Evolutionary conservation across 2,797 vertebrate species (phyloP).

Genomic region (Astyanax mexicanus): DNA sequence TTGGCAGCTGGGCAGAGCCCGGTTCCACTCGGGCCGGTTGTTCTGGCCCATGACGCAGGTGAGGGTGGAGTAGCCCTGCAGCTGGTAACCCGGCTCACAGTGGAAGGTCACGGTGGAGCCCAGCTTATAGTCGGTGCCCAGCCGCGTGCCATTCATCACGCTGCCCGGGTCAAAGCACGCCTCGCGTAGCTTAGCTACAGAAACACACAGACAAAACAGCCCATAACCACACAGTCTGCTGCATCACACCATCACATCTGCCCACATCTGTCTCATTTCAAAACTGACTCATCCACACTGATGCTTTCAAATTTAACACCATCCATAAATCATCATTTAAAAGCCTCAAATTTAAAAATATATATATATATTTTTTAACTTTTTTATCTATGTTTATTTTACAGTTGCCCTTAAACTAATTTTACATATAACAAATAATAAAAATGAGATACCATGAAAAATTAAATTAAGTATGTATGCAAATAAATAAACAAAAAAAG

Average conservation of each 20-base stretch:
- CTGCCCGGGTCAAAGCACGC: conserved; percentile 98
- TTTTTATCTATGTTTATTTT: too few species aligned
- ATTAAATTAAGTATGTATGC: too few species aligned
- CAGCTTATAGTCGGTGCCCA: conserved; percentile 95
- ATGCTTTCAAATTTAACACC: too few species aligned
- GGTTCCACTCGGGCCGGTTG: conserved; percentile 95
- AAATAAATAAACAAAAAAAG: too few species aligned
- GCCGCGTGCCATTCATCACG: conserved; percentile 95
- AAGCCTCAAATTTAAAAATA: too few species aligned
- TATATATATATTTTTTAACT: too few species aligned
- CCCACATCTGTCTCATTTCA: too few species aligned
- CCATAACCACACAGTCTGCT: not conserved
- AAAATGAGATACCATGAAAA: too few species aligned
- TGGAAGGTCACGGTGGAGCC: conserved; percentile 97
- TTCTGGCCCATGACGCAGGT: conserved; percentile 97
- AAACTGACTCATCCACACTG: too few species aligned
- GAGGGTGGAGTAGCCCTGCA: conserved; percentile 95
- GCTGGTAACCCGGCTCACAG: conserved; percentile 94
- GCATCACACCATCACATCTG: not conserved
- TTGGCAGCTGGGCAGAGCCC: conserved; percentile 92
- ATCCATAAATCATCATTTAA: too few species aligned
- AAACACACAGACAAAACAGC: conserved; percentile 15
- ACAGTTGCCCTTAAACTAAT: too few species aligned
- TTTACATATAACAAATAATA: too few species aligned
- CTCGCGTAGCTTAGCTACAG: conserved; percentile 93